Base-by-base conservation (phyloP, 1,140 invertebrate genomes). In the Sycophila sp. region DNA sequence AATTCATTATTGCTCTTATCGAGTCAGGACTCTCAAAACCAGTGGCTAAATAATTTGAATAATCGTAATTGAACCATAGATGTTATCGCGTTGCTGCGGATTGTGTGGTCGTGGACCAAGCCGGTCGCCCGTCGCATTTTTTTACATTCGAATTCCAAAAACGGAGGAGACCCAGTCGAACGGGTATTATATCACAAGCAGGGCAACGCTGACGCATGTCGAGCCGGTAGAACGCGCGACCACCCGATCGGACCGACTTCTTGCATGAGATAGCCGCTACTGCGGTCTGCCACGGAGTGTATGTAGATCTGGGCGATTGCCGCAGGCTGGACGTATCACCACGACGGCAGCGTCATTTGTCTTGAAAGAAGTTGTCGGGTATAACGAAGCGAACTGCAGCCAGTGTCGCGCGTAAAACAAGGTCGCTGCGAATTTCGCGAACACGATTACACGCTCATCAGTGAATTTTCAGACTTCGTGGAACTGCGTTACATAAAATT, bases 351-450 rank as follows among this genome's bases (percentile, higher is more conserved):
- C 11, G 22, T 58, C 55, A 58, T 58, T 58, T 58, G 55, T 58
- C 55, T 58, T 58, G 34, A 58, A 58, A 58, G 55, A 58, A 58
- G 55, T 58, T 58, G 55, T 58, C 55, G 55, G 15, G n/a, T 17
- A 58, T 22, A 38, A 38, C 26, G 28, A 28, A 55, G 15, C 51
- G 40, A 42, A 17, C 51, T 2, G 51, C 28, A 8, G 51, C 42
- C 8, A 11, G 17, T 8, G 51, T 26, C 7, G 55, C 15, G 42
- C 13, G 19, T n/a, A 38, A 26, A 38, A 42, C 36, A 42, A 59
- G 36, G 11, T 59, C 24, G 19, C 34, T n/a, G 56, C 36, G 19
- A 13, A 42, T 5, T 10, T 40, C 40, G n/a, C 40, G 40, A 17
- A 10, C 38, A n/a, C 4, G 38, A 40, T 15, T 15, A n/a, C 38